Evolutionary conservation across 2,113 vertebrate species (phyloP).

Genomic region (Zootoca vivipara): DNA sequence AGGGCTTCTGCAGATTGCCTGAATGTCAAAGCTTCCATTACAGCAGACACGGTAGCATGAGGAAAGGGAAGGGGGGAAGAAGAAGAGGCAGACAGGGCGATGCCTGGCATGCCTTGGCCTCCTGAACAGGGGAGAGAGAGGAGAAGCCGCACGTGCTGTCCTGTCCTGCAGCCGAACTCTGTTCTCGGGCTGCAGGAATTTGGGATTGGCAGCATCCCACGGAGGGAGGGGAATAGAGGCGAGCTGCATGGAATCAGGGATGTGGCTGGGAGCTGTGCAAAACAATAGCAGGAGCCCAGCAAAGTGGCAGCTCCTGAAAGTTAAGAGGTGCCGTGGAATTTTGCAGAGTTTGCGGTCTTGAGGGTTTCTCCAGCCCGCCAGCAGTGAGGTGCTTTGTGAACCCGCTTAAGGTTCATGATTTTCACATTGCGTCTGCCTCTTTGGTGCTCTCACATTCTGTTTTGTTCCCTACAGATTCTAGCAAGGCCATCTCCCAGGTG

Average conservation of each 20-base stretch:
- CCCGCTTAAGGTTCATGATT: not conserved
- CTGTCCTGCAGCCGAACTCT: constrained; percentile 7
- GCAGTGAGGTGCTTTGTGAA: not conserved
- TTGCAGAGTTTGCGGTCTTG: not conserved
- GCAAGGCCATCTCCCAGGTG: not conserved
- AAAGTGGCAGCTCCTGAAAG: not conserved
- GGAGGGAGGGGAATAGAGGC: not conserved
- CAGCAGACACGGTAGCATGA: not conserved
- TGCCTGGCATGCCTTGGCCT: not conserved
- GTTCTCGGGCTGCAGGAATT: constrained; percentile 24
- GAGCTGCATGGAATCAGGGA: not conserved
- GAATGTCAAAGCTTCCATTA: constrained; percentile 9
- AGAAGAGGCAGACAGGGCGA: not conserved
- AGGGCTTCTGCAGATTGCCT: not conserved
- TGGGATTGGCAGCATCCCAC: not conserved
- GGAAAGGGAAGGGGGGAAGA: not conserved
- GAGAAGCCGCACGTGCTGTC: not conserved
- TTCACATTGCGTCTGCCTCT: not conserved
- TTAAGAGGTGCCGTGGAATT: not conserved
- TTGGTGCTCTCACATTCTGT: not conserved
- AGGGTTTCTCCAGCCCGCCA: not conserved
- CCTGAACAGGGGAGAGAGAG: not conserved
- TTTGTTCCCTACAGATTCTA: not conserved
- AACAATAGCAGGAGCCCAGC: not conserved
- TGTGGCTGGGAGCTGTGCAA: not conserved